A percentile compares a stretch with the other conserved stretches of the same genome.
Evolutionary conservation across 2,888 invertebrate genomes (phyloP).

Genomic region (Nowickia ferox): DNA sequence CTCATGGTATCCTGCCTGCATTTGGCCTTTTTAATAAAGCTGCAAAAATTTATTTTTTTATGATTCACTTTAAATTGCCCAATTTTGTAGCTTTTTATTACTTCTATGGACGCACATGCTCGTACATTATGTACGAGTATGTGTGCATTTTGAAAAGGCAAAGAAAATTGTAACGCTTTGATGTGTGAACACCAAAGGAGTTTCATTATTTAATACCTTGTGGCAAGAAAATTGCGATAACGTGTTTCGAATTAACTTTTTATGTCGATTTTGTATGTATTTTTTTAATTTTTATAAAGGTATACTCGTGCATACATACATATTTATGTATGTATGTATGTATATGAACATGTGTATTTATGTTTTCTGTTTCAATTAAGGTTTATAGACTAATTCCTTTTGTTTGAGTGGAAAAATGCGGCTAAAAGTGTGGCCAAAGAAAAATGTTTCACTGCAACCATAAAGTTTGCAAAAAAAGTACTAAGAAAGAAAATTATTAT

Average conservation of each 20-base stretch:
- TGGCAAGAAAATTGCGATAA: slow-evolving; percentile 80
- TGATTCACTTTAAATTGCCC: slow-evolving; percentile 71
- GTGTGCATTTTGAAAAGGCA: slow-evolving; percentile 31
- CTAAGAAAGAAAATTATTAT: no score
- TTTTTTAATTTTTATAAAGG: slow-evolving; percentile 6
- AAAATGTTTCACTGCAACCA: not conserved
- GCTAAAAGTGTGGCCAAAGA: slow-evolving; percentile 6
- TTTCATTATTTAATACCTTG: slow-evolving; percentile 69
- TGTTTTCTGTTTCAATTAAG: slow-evolving; percentile 43
- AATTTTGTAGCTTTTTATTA: slow-evolving; percentile 63
- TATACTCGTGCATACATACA: no score
- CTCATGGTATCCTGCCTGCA: slow-evolving; percentile 24
- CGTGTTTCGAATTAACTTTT: slow-evolving; percentile 82
- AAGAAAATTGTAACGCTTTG: slow-evolving; percentile 73
- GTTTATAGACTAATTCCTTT: slow-evolving; percentile 24
- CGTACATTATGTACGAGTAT: not conserved
- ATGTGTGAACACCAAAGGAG: slow-evolving; percentile 73
- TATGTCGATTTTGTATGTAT: slow-evolving; percentile 36
- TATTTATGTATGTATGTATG: no score
- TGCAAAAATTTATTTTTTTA: slow-evolving; percentile 23
- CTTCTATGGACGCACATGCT: not conserved
- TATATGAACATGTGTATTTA: not conserved
- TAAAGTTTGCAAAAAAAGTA: no score
- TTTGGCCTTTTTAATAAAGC: slow-evolving; percentile 45
- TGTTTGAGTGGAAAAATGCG: slow-evolving; percentile 17